Evolutionary conservation across 2,113 vertebrate genomes (phyloP).

Genomic region (Rhegmatorhina hoffmannsi): DNA sequence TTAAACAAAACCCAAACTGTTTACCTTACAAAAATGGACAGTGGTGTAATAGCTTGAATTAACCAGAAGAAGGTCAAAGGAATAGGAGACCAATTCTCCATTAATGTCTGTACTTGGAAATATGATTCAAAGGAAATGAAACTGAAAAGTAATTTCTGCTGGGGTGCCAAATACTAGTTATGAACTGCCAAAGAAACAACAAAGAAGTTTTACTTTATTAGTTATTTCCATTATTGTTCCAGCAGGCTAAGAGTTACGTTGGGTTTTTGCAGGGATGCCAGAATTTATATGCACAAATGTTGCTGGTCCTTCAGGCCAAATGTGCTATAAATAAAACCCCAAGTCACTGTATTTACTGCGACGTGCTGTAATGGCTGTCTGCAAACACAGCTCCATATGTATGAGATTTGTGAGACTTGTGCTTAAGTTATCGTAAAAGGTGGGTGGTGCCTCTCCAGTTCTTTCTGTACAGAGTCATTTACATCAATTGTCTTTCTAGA

Average conservation of each 20-base stretch:
- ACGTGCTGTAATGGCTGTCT: background rate
- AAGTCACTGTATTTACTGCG: background rate
- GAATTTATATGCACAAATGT: slow-evolving; percentile 7
- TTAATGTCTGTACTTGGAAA: background rate
- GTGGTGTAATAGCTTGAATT: background rate
- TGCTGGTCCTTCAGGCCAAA: slow-evolving; percentile 39
- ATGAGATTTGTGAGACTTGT: background rate
- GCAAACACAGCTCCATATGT: background rate
- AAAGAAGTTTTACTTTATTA: background rate
- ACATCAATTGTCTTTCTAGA: background rate
- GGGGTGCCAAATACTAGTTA: background rate
- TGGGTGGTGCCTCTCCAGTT: background rate
- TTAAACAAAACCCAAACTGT: background rate
- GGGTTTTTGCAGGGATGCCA: slow-evolving; percentile 5
- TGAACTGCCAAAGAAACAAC: background rate
- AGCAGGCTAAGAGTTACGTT: background rate
- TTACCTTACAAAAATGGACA: background rate
- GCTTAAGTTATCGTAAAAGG: background rate
- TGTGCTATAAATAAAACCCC: slow-evolving; percentile 20
- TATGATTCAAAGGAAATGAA: background rate
- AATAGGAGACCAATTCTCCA: background rate
- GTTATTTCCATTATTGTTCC: background rate
- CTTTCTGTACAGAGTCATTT: background rate
- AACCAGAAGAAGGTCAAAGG: background rate
- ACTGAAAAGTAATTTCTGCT: background rate